Base-by-base conservation (phyloP, 2,113 vertebrate genomes). In the Paradisaea rubra region DNA sequence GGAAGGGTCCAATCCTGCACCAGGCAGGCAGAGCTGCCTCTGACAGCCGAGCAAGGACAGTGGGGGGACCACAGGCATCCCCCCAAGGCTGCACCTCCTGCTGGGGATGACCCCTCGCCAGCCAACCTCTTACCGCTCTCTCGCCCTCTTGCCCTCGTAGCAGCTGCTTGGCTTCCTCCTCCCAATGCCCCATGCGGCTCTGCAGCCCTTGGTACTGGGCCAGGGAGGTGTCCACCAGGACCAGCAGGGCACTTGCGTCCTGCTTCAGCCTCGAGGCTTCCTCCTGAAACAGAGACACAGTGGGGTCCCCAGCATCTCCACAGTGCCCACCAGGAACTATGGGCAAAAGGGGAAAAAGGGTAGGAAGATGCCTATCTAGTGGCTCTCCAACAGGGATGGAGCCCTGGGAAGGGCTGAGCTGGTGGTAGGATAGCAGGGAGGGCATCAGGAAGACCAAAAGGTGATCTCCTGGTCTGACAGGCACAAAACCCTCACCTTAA, bases 101-200 rank as follows among this genome's bases (percentile, higher is more conserved):
- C 23, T 35, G 59, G 63, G 64, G 45, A n/a, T 4, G 3, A 27
- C 31, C 11, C 49, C 15, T 27, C 4, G 2, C 22, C 37, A 49
- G 80, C 12, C 69, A 52, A 11, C 9, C 33, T 17, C 95, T 97
- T 97, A 98, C 98, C 97, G 33, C 90, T 94, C 91, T 96, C 79
- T 96, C 73, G 8, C 85, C 60, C 72, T 97, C 96, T 61, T 96
- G 97, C 9, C 69, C 92, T 57, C 9, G 92, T 22, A 98, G 87
- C 54, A 98, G 94, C 71, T 94, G 37, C 76, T 89, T 95, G 64
- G 95, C 96, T 54, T 98, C 97, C 59, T 96, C 97, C 56, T 98
- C 96, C 97, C 97, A 97, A 56, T 2, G 92, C n/a, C 80, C 92
- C 2, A 91, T 24, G 27, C 50, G 95, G 84, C 89, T 95, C 76